Evolutionary conservation across 2,113 vertebrate genomes (phyloP).

Genomic region (Psittacula cyanocephala): DNA sequence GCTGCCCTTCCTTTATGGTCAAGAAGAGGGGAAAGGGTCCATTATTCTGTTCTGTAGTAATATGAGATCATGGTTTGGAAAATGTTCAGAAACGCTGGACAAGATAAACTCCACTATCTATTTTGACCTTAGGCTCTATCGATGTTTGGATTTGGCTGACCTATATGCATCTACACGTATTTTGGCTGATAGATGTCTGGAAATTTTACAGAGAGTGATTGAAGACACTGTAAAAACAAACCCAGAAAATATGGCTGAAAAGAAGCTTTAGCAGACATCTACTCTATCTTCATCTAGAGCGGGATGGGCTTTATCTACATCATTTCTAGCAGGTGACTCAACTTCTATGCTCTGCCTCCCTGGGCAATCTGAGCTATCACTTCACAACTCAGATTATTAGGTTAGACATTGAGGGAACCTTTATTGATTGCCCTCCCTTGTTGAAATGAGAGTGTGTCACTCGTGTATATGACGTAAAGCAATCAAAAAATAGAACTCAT

Average conservation of each 20-base stretch:
- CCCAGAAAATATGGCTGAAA: background rate
- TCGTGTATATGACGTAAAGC: background rate
- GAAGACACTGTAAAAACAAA: background rate
- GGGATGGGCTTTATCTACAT: background rate
- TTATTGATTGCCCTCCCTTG: background rate
- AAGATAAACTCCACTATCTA: constrained; percentile 31
- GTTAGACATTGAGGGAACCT: background rate
- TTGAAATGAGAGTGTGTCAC: background rate
- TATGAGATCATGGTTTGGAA: constrained; percentile 5
- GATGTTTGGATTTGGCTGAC: constrained; percentile 16
- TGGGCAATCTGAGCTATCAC: background rate
- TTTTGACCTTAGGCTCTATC: background rate
- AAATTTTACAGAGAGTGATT: background rate
- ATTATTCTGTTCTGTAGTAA: background rate
- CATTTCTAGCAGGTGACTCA: background rate
- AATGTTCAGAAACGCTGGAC: background rate
- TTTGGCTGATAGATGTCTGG: background rate
- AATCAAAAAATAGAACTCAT: background rate
- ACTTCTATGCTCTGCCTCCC: background rate
- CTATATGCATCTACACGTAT: background rate
- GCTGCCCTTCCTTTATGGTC: background rate
- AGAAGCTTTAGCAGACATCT: background rate
- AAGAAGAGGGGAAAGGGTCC: background rate
- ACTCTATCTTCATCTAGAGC: background rate
- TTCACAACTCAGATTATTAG: background rate